Conservation (phyloP, 2,797 vertebrate genomes). For the Lagodon rhomboides region DNA sequence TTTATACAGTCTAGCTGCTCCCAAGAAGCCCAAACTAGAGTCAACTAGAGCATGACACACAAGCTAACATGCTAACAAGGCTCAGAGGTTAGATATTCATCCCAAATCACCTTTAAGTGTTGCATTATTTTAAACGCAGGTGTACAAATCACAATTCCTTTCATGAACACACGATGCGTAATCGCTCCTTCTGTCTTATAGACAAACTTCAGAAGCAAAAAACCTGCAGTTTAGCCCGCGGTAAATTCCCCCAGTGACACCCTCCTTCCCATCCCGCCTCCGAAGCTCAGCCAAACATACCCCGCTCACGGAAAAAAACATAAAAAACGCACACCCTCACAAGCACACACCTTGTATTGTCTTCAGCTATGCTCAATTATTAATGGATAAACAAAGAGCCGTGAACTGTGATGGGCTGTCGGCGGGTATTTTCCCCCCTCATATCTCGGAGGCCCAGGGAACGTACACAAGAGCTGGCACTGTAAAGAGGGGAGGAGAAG, state of each 20-base stretch:
- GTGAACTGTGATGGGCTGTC: slow-evolving; percentile 82
- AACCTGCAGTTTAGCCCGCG: slow-evolving; percentile 74
- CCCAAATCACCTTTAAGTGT: not conserved
- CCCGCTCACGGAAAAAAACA: slow-evolving; percentile 9
- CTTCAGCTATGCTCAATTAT: slow-evolving; percentile 85
- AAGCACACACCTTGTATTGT: slow-evolving; percentile 69
- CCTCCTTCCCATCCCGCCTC: slow-evolving; percentile 49
- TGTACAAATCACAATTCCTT: not conserved
- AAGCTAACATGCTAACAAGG: not conserved
- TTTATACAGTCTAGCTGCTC: too few species aligned
- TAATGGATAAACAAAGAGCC: slow-evolving; percentile 86
- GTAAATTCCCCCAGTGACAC: slow-evolving; percentile 73
- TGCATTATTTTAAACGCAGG: not conserved
- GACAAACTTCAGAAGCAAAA: slow-evolving; percentile 56
- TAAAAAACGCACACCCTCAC: slow-evolving; percentile 11
- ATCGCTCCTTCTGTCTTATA: not conserved
- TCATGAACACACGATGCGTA: not conserved
- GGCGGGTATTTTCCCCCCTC: slow-evolving; percentile 77
- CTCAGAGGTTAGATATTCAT: not conserved
- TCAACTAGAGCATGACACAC: too few species aligned
- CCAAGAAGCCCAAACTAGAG: too few species aligned
- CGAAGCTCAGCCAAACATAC: slow-evolving; percentile 24
- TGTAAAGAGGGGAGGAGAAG: slow-evolving; percentile 78
- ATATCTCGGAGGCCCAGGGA: slow-evolving; percentile 76
- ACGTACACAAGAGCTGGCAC: slow-evolving; percentile 75